phyloP scores from a whole-genome alignment of 1,140 invertebrate genomes.

The Bilobella aurantiaca region DNA sequence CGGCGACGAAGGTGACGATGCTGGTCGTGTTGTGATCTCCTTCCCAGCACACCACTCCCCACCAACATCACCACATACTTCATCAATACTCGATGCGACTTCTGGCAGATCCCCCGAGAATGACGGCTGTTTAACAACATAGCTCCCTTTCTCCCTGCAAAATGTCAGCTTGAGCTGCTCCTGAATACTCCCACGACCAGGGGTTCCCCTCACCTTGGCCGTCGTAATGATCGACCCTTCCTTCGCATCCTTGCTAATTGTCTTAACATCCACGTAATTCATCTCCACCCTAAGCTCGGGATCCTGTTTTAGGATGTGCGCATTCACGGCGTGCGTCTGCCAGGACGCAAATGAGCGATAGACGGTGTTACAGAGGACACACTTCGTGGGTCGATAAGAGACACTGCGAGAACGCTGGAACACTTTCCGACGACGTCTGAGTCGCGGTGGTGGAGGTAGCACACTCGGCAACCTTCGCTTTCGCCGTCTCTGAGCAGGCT shows the following conservation, averaged over 20 bases:
- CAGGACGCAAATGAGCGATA: conserved; percentile 15
- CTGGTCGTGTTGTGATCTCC: background rate
- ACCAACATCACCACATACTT: background rate
- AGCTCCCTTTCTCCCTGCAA: conserved; percentile 21
- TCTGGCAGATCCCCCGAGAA: conserved; percentile 18
- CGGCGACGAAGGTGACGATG: background rate
- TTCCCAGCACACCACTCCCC: conserved; percentile 2
- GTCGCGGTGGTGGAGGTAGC: too few species aligned
- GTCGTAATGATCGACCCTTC: background rate
- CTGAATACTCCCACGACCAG: conserved; percentile 1
- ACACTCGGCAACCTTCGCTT: too few species aligned
- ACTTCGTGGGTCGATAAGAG: background rate
- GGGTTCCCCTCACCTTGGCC: background rate
- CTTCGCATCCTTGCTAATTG: background rate
- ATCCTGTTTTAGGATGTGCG: conserved; percentile 22
- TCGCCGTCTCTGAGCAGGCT: too few species aligned
- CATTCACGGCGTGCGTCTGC: conserved; percentile 14
- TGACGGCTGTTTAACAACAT: conserved; percentile 20
- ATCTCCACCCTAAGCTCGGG: conserved; percentile 22
- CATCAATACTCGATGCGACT: background rate
- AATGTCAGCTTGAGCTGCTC: conserved; percentile 21
- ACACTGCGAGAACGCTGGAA: too few species aligned
- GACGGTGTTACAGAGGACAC: background rate
- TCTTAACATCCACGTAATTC: conserved; percentile 17
- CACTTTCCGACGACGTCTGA: too few species aligned